Evolutionary conservation across 2,113 vertebrate species (phyloP).

Genomic region (Phyllostomus discolor): DNA sequence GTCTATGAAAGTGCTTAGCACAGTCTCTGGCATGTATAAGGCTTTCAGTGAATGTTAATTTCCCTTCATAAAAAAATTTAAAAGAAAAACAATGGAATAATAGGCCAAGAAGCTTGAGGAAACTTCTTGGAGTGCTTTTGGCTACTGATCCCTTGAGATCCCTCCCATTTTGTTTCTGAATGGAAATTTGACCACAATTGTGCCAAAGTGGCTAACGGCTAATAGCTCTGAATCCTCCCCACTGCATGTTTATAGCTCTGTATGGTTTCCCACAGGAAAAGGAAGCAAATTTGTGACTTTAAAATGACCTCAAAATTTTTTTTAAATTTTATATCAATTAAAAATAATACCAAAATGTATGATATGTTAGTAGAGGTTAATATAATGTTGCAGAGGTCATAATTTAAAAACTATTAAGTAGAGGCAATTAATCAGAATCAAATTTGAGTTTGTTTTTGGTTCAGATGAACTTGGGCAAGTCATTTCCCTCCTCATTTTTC

Average conservation of each 20-base stretch:
- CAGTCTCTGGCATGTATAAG: background rate
- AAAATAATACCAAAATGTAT: background rate
- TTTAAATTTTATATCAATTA: background rate
- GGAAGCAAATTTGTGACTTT: background rate
- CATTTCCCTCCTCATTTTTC: background rate
- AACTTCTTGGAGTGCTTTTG: constrained; percentile 60
- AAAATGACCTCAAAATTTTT: background rate
- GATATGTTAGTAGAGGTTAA: background rate
- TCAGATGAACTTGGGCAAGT: background rate
- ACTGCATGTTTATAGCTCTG: background rate
- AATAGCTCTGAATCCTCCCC: background rate
- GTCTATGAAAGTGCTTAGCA: constrained; percentile 9
- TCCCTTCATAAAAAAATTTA: background rate
- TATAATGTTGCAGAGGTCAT: background rate
- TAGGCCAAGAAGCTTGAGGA: constrained; percentile 56
- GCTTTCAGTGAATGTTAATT: background rate
- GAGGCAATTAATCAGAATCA: background rate
- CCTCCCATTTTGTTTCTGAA: constrained; percentile 35
- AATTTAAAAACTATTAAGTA: background rate
- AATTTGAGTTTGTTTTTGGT: background rate
- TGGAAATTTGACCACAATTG: constrained; percentile 11
- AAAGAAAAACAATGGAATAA: background rate
- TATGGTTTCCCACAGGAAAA: background rate
- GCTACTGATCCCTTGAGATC: background rate
- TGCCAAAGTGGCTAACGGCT: constrained; percentile 52